Base-by-base conservation (phyloP, 2,113 vertebrate genomes). In the Ceratotherium simum region DNA sequence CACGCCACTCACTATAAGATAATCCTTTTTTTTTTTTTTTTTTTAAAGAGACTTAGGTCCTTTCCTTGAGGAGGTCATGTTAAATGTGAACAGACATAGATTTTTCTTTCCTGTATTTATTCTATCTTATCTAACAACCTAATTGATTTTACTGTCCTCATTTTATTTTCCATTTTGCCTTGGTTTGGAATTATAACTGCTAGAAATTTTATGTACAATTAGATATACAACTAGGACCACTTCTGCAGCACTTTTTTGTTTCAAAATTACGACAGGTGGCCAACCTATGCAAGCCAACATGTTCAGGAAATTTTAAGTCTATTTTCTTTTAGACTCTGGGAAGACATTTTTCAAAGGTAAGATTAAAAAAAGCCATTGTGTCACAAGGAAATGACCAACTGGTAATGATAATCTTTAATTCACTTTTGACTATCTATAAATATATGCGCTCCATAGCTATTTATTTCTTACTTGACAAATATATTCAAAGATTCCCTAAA, bases 191-290 rank as follows among this genome's bases (percentile, higher is more conserved):
- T 80, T 21, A 51, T 42, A 87, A 80, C 56, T 87, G 92, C 31
- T 11, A 92, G 64, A 76, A 94, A 89, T 72, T 70, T 85, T n/a
- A 70, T 36, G 11, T 69, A 62, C 67, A 36, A 75, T 72, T 39
- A 89, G 23, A 51, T 51, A 65, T 3, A 86, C 42, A 95, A 36
- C 48, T 25, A 81, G 29, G 21, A n/a, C 7, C 58, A 91, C 25
- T 80, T 93, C 60, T 51, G 23, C 48, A 62, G 60, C 29, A 91
- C 36, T 23, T 90, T 72, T 70, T 48, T 81, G 73, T 78, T 97
- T 67, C 25, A 78, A 82, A 51, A 89, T 85, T 60, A 95, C 76
- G 75, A 92, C 84, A 95, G 95, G 84, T 92, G 75, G 84, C 58
- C 93, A 96, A 87, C 31, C 80, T 84, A 64, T 33, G 48, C 8